Percentiles rank a stretch among this genome's conserved stretches.
Evolutionary conservation across 2,113 vertebrate species (phyloP).

Genomic region (Paracanthobrama guichenoti): DNA sequence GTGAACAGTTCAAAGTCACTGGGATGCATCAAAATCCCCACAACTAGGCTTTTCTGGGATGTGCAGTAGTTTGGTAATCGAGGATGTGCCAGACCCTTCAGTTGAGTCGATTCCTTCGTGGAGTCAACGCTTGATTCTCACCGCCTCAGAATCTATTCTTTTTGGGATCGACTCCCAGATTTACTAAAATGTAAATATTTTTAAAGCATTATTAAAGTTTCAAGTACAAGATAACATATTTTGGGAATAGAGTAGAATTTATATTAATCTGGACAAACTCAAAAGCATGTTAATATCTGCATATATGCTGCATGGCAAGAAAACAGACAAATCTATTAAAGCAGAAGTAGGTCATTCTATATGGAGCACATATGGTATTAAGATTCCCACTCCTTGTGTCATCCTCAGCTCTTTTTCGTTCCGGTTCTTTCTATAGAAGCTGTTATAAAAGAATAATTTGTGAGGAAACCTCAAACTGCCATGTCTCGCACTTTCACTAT

Average conservation of each 20-base stretch:
- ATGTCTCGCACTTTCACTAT: constrained; percentile 11
- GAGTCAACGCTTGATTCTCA: not conserved
- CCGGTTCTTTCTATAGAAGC: not conserved
- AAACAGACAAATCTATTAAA: not conserved
- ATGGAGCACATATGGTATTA: constrained; percentile 6
- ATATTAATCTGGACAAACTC: not conserved
- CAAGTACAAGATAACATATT: not conserved
- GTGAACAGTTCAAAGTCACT: not conserved
- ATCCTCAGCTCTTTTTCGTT: not conserved
- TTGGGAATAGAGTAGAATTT: not conserved
- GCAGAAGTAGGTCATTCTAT: constrained; percentile 5
- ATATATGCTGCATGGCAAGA: not conserved
- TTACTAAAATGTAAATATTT: not conserved
- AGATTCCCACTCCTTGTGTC: not conserved
- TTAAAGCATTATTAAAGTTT: not conserved
- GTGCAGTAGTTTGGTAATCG: too few relatives aligned
- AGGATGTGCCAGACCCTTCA: not conserved
- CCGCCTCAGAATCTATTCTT: not conserved
- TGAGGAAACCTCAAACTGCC: not conserved
- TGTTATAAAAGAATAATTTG: not conserved
- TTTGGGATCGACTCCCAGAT: not conserved
- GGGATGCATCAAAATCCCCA: not conserved
- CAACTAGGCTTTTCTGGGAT: too few relatives aligned
- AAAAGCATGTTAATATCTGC: not conserved
- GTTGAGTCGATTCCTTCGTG: not conserved